Evolutionary conservation across 2,888 invertebrate genomes (phyloP).

Genomic region (Amblyteles armatorius): DNA sequence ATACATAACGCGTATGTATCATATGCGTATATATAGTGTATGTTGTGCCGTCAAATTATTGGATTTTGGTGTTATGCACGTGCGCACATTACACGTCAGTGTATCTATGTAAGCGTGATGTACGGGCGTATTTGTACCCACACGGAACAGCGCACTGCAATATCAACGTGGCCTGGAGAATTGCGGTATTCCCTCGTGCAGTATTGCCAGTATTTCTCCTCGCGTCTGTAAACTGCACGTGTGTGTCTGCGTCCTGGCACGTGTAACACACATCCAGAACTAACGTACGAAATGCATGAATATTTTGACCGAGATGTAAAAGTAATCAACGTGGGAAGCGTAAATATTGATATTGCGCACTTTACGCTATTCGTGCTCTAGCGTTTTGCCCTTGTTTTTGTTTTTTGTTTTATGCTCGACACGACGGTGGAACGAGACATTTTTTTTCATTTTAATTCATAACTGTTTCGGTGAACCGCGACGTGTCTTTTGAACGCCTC

Average conservation of each 20-base stretch:
- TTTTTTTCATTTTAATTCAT: no score
- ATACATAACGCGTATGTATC: slow-evolving; percentile 6
- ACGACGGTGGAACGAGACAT: not conserved
- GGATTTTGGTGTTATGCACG: slow-evolving; percentile 39
- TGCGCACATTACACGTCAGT: not conserved
- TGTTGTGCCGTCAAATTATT: slow-evolving; percentile 46
- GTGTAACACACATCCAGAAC: not conserved
- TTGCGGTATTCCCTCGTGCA: slow-evolving; percentile 38
- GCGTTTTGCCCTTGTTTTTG: not conserved
- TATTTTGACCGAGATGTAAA: slow-evolving; percentile 30
- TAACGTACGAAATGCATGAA: not conserved
- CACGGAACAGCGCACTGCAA: not conserved
- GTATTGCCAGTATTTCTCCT: not conserved
- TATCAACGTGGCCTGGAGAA: slow-evolving; percentile 18
- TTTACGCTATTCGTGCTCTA: not conserved
- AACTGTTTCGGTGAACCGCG: no score
- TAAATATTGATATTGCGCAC: slow-evolving; percentile 3
- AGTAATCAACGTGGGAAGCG: slow-evolving; percentile 8
- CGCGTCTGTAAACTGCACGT: not conserved
- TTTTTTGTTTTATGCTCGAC: not conserved
- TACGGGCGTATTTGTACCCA: not conserved
- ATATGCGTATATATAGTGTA: not conserved
- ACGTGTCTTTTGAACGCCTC: no score
- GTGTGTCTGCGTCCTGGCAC: not conserved
- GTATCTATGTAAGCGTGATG: not conserved